phyloP scores from a whole-genome alignment of 1,140 invertebrate species.

The Apocrypta bakeri region DNA sequence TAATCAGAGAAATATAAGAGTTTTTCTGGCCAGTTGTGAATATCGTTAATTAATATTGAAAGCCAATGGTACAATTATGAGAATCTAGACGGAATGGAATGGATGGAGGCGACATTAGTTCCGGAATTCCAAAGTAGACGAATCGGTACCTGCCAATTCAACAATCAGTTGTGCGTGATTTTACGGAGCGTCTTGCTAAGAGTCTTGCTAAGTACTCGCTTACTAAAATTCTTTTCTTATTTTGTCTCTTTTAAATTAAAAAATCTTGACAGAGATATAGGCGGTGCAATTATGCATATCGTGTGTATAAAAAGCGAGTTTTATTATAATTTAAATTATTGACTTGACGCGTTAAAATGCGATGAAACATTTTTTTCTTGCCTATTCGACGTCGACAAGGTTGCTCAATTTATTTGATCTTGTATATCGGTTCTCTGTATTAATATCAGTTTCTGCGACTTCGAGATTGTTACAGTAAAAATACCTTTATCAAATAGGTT shows the following conservation, averaged over 20 bases:
- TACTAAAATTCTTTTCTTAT: background rate
- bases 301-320: slow-evolving; percentile 13
- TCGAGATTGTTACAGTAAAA: background rate
- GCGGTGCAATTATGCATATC: background rate
- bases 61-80: background rate
- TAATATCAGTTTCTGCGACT: background rate
- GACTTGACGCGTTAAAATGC: background rate
- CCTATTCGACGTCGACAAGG: background rate
- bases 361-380: background rate
- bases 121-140: background rate
- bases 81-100: slow-evolving; percentile 44
- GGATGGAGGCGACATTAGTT: slow-evolving; percentile 19
- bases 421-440: background rate
- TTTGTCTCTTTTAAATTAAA: background rate
- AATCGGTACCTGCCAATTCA: slow-evolving; percentile 48
- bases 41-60: background rate
- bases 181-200: background rate
- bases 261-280: background rate
- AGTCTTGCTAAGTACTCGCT: background rate
- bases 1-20: background rate
- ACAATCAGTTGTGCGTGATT: slow-evolving; percentile 3
- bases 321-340: background rate
- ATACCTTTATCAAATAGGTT: background rate
- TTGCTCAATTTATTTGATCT: background rate
- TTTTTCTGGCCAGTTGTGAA: background rate